A percentile compares a stretch with the other conserved stretches of the same genome.
These are phyloP conservation scores for Riparia riparia DNA, from an alignment of 2,113 vertebrate species.

Conservation along the genomic window DNA sequence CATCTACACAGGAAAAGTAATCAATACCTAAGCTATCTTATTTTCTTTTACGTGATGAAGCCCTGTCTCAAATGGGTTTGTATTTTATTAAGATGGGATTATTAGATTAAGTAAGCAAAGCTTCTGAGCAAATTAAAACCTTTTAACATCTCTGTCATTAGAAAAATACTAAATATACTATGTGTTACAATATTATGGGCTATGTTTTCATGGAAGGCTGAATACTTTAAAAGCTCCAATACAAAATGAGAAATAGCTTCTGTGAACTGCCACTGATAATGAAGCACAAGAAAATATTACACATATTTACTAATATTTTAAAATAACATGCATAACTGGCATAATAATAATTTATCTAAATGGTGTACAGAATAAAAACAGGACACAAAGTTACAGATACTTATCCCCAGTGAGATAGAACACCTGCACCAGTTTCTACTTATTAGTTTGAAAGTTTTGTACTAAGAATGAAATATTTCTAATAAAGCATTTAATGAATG, in stretches of 20 bases:
- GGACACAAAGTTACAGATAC: background rate
- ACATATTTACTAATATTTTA: background rate
- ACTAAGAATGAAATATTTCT: background rate
- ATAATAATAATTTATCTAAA: background rate
- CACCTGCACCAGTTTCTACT: background rate
- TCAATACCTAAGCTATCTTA: background rate
- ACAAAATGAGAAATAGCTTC: background rate
- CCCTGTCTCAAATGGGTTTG: background rate
- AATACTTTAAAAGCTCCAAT: background rate
- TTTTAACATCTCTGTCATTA: background rate
- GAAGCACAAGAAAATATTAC: background rate
- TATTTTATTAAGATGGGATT: background rate
- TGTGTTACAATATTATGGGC: background rate
- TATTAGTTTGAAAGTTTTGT: background rate
- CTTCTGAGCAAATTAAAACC: background rate
- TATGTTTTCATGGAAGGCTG: background rate
- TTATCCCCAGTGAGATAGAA: background rate
- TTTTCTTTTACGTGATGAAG: background rate
- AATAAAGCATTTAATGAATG: background rate
- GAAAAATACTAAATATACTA: background rate
- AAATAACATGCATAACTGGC: background rate
- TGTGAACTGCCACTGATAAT: background rate
- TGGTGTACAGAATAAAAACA: background rate
- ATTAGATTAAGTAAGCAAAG: background rate
- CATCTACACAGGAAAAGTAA: background rate